Conservation (phyloP, 2,797 vertebrate species). For the Cyprinella venusta region DNA sequence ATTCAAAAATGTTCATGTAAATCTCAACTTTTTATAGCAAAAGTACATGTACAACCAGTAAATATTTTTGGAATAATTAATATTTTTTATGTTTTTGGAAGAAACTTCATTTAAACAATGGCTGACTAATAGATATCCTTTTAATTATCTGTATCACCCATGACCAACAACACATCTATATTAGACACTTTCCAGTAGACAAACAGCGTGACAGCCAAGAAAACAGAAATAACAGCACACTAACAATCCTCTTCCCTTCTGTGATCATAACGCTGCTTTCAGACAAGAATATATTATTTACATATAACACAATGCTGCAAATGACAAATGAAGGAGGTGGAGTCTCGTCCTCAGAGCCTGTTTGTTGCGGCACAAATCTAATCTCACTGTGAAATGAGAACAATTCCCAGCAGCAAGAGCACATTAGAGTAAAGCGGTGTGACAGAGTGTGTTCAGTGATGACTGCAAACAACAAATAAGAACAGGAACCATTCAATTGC, state of each 20-base stretch:
- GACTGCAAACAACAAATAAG: not conserved
- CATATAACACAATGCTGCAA: conserved; percentile 74
- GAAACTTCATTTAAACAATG: not conserved
- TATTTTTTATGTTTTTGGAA: not conserved
- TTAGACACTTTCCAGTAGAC: not conserved
- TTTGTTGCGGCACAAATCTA: conserved; percentile 51
- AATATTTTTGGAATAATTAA: no score
- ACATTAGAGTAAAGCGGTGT: conserved; percentile 26
- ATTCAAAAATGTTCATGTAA: not conserved
- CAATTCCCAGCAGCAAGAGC: conserved; percentile 21
- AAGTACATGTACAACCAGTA: not conserved
- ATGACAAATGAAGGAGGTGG: conserved; percentile 71
- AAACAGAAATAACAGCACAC: conserved; percentile 70
- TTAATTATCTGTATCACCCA: not conserved
- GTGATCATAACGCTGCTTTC: conserved; percentile 75
- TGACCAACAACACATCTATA: not conserved
- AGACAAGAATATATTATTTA: conserved; percentile 57
- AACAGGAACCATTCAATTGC: not conserved
- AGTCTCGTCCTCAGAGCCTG: not conserved
- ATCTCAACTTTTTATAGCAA: not conserved
- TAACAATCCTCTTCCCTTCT: conserved; percentile 74
- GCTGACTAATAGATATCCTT: not conserved
- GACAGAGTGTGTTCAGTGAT: conserved; percentile 6
- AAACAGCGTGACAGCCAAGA: conserved; percentile 28
- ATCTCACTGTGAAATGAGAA: conserved; percentile 41